Evolutionary conservation across 1,140 invertebrate genomes (phyloP).

Genomic region (Acromyrmex charruanus): DNA sequence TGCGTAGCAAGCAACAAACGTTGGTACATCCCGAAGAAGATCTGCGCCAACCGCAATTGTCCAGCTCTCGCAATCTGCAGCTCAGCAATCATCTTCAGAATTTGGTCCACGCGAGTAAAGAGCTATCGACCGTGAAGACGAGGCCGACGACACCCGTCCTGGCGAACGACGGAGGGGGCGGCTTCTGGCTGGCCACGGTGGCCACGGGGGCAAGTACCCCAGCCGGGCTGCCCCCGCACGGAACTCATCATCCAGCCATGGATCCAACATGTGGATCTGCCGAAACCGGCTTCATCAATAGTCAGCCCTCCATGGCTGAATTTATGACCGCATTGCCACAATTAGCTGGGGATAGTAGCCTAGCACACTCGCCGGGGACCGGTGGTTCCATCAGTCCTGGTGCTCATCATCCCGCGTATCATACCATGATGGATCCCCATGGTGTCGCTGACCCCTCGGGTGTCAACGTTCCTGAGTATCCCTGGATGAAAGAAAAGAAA

Average conservation of each 20-base stretch:
- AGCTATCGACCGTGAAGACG: slow-evolving; percentile 82
- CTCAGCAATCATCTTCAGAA: slow-evolving; percentile 58
- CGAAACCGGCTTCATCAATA: slow-evolving; percentile 96
- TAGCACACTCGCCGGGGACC: slow-evolving; percentile 87
- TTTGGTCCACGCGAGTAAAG: slow-evolving; percentile 76
- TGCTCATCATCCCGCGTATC: slow-evolving; percentile 86
- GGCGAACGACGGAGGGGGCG: slow-evolving; percentile 86
- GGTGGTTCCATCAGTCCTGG: slow-evolving; percentile 88
- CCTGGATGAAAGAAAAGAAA: slow-evolving; percentile 99
- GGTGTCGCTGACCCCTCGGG: slow-evolving; percentile 88
- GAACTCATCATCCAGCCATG: slow-evolving; percentile 83
- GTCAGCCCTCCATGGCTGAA: slow-evolving; percentile 96
- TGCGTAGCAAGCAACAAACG: slow-evolving; percentile 81
- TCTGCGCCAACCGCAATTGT: slow-evolving; percentile 62
- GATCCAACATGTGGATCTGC: slow-evolving; percentile 85
- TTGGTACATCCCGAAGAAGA: slow-evolving; percentile 68
- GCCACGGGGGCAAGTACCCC: slow-evolving; percentile 86
- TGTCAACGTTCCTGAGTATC: slow-evolving; percentile 96
- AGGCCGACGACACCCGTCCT: slow-evolving; percentile 85
- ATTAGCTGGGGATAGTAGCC: slow-evolving; percentile 87
- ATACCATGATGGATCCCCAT: slow-evolving; percentile 87
- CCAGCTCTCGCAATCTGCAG: slow-evolving; percentile 66
- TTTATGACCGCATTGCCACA: slow-evolving; percentile 95
- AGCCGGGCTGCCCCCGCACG: slow-evolving; percentile 85
- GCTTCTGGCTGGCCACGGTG: slow-evolving; percentile 88